Evolutionary conservation across 2,113 vertebrate species (phyloP), one percentile per base, ranked within the genome.

Genomic region (Dipodomys spectabilis): DNA sequence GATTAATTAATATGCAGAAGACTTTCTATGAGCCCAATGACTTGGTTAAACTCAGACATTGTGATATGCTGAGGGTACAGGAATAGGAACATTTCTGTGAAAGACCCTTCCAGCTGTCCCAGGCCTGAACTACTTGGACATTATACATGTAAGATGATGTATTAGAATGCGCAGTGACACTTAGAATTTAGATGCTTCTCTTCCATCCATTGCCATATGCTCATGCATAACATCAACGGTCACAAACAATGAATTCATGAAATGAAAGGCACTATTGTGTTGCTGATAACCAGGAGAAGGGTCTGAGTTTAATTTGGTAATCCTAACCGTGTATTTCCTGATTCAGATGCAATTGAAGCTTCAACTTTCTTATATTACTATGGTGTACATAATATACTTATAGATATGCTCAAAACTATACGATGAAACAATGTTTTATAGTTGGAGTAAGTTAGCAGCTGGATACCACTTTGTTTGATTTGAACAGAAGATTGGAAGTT

Each of bases 401-500:
- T 84, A 95, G 93, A 94, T 94, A 94, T 0, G 13, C 82, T 82
- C 13, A 84, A 49, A 88, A 60, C 69, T 90, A 28, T 83, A 86
- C 60, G 88, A 95, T 95, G 92, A 96, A 92, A 84, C 30, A 22
- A 67, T 28, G 72, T 88, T 96, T 96, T 95, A 96, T 91, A 72
- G 85, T 89, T 95, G 45, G 86, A 79, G 32, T 87, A 88, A 91
- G 77, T 60, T 86, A 95, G 88, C 93, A 97, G 92, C 88, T 97
- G 92, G 79, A 90, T 81, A 92, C 7, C 88, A 67, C 86, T 95
- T 93, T 94, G 96, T 97, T 97, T 94, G 96, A 96, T 91, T 82
- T 94, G 94, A 93, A 83, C 64, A 93, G 93, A 83, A 88, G 92
- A 82, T 53, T 95, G 88, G 85, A 96, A 94, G 92, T 95, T 96